phyloP scores from a whole-genome alignment of 2,113 vertebrate genomes.

The Pygoscelis antarcticus region DNA sequence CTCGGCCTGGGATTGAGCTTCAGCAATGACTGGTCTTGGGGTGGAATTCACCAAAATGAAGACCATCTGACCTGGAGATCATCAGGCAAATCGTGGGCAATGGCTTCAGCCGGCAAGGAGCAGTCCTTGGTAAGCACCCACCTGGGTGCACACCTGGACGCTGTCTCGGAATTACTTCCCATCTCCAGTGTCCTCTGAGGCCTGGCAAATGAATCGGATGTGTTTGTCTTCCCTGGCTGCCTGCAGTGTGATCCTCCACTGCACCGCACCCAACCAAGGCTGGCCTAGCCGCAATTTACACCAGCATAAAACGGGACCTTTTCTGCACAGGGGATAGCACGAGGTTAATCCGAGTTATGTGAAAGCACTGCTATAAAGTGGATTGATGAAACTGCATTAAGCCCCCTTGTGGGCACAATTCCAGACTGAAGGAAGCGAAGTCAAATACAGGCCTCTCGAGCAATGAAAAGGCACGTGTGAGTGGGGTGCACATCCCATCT shows the following conservation, averaged over 20 bases:
- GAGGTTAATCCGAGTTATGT: neutral
- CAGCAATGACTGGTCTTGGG: neutral
- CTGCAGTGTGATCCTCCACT: neutral
- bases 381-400: neutral
- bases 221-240: neutral
- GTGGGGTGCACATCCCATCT: neutral
- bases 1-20: neutral
- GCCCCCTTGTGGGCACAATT: neutral
- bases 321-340: neutral
- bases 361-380: neutral
- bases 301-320: neutral
- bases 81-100: rapidly evolving
- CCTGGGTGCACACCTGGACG: neutral
- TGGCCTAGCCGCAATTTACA: neutral
- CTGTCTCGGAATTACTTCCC: neutral
- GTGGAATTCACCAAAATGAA: neutral
- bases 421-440: neutral
- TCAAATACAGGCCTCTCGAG: neutral
- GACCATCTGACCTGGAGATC: neutral
- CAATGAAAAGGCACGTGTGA: neutral
- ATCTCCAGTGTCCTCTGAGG: rapidly evolving
- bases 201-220: neutral
- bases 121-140: neutral
- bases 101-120: neutral
- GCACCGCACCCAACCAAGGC: rapidly evolving